These are phyloP conservation scores for Lasioglossum marginatum DNA, from an alignment of 2,888 invertebrate genomes.

Conservation along the genomic window DNA sequence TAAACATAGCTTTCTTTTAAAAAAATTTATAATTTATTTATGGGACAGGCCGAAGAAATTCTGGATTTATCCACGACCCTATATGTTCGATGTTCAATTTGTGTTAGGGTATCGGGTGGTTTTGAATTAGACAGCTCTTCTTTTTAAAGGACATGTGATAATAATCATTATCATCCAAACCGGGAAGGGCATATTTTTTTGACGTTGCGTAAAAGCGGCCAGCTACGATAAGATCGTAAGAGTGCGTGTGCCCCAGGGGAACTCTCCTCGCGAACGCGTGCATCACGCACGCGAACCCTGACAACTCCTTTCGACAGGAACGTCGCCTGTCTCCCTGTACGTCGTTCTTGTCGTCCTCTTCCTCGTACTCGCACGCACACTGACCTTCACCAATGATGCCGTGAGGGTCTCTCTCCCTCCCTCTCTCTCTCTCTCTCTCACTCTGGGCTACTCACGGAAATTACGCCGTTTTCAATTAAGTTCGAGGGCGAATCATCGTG, in stretches of 20 bases:
- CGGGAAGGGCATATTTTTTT: neutral
- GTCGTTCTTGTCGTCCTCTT: neutral
- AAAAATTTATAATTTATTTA: too few relatives aligned
- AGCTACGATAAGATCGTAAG: conserved; percentile 18
- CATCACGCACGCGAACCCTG: conserved; percentile 39
- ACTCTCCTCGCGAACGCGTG: conserved; percentile 30
- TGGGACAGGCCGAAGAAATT: neutral
- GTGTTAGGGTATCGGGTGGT: neutral
- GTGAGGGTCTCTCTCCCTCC: conserved; percentile 11
- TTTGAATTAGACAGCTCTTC: neutral
- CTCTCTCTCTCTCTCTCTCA: neutral
- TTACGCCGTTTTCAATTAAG: conserved; percentile 80
- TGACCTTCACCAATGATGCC: conserved; percentile 68
- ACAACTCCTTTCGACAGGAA: neutral
- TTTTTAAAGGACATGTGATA: neutral
- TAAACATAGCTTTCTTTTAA: too few relatives aligned
- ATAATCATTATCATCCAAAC: neutral
- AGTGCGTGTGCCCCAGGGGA: neutral
- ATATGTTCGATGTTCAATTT: neutral
- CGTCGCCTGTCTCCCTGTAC: neutral
- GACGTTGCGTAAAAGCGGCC: conserved; percentile 14
- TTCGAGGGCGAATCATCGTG: conserved; percentile 76
- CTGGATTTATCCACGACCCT: neutral
- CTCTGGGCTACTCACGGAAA: conserved; percentile 76
- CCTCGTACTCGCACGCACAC: conserved; percentile 56